Conservation (phyloP, 2,888 invertebrate genomes). For the Drosophila kambysellisi region DNA sequence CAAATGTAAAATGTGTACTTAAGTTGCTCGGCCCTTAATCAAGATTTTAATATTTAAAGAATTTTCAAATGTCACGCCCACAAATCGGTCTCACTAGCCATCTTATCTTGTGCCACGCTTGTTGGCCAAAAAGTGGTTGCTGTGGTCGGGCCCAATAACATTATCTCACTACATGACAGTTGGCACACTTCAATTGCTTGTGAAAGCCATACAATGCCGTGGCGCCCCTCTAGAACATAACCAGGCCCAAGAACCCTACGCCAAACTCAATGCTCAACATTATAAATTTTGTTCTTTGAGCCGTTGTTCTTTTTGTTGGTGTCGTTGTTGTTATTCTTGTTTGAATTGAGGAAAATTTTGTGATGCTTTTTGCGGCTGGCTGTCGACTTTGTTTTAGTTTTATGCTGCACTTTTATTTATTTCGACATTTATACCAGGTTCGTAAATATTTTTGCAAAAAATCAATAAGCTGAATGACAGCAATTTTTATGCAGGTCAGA, state of each 20-base stretch:
- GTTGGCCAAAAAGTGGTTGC: conserved; percentile 52
- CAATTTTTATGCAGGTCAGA: conserved; percentile 48
- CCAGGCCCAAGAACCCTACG: conserved; percentile 28
- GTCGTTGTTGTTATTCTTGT: conserved; percentile 2
- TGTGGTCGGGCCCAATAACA: conserved; percentile 56
- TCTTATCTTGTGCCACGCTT: conserved; percentile 37
- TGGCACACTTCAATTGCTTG: conserved; percentile 71
- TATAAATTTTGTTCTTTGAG: conserved; percentile 44
- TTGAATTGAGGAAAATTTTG: conserved; percentile 42
- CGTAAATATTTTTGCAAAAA: conserved; percentile 32
- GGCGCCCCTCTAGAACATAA: conserved; percentile 21
- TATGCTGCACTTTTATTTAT: conserved; percentile 69
- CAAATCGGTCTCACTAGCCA: conserved; percentile 42
- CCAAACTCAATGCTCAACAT: conserved; percentile 34
- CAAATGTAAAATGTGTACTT: conserved; percentile 62
- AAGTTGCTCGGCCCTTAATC: conserved; percentile 77
- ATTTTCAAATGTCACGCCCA: conserved; percentile 59
- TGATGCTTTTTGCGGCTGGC: conserved; percentile 40
- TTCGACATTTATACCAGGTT: conserved; percentile 60
- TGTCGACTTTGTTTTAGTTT: conserved; percentile 61
- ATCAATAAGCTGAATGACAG: conserved; percentile 47
- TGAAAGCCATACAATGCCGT: conserved; percentile 56
- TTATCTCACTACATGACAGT: conserved; percentile 59
- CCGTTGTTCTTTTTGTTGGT: not conserved
- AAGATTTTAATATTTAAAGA: conserved; percentile 84